Conservation (phyloP, 1,140 invertebrate genomes). For the Nautilus pompilius region DNA sequence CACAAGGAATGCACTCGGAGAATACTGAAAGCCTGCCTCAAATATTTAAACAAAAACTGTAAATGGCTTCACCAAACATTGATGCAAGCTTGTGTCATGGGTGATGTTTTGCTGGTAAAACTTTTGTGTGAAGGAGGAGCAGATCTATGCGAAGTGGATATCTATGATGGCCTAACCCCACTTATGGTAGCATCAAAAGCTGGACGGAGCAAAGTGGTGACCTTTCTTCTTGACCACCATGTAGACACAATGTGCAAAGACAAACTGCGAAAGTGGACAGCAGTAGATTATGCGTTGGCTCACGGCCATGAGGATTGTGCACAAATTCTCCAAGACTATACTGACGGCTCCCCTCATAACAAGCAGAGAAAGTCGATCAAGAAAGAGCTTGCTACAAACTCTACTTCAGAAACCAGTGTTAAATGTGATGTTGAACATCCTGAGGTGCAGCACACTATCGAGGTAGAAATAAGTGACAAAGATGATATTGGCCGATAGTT, state of each 20-base stretch:
- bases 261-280: conserved; percentile 1
- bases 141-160: background rate
- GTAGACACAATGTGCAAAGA: background rate
- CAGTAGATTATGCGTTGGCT: background rate
- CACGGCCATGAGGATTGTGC: background rate
- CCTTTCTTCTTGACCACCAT: background rate
- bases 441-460: too few species aligned
- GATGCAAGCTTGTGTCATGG: background rate
- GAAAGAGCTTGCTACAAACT: too few species aligned
- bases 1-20: too few species aligned
- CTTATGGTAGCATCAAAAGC: background rate
- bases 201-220: background rate
- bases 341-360: too few species aligned
- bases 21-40: background rate
- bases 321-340: background rate
- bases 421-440: too few species aligned
- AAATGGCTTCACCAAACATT: background rate
- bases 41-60: background rate
- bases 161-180: conserved; percentile 2
- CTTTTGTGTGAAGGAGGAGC: background rate
- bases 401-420: too few species aligned
- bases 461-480: too few species aligned
- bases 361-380: too few species aligned
- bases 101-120: background rate
- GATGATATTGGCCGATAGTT: too few species aligned